Conservation (phyloP, 2,888 invertebrate species). For the Leptinotarsa peninsularis region DNA sequence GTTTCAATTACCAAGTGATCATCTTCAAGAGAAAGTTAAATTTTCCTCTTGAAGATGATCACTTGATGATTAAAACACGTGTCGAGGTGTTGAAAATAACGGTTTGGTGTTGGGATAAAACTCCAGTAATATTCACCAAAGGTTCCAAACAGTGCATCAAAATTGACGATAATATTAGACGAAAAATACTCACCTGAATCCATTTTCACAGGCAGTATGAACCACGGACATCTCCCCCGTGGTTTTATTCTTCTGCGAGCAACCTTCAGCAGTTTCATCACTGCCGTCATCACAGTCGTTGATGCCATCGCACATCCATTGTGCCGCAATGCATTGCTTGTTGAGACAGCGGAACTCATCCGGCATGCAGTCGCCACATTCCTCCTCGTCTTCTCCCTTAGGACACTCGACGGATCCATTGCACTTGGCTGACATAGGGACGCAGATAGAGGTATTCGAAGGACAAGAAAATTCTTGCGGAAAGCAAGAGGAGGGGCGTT, state of each 20-base stretch:
- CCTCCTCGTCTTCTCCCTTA: constrained; percentile 76
- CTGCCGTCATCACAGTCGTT: constrained; percentile 80
- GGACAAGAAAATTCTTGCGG: constrained; percentile 68
- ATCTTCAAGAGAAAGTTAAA: no score
- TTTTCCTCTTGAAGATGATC: no score
- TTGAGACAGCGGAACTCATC: constrained; percentile 71
- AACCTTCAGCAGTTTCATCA: constrained; percentile 70
- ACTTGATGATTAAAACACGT: no score
- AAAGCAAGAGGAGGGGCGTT: constrained; percentile 60
- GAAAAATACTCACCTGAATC: constrained; percentile 62
- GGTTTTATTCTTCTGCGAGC: constrained; percentile 36
- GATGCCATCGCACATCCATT: constrained; percentile 72
- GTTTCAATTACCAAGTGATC: no score
- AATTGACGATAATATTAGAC: not conserved
- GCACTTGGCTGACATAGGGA: constrained; percentile 69
- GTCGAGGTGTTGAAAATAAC: no score
- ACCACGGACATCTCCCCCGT: not conserved
- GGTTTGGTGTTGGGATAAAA: no score
- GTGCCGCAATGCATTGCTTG: constrained; percentile 71
- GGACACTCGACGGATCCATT: constrained; percentile 77
- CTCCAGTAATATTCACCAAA: no score
- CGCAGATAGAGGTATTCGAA: constrained; percentile 68
- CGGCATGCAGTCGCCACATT: constrained; percentile 64
- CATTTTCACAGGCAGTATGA: constrained; percentile 62
- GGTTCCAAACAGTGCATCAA: no score